Evolutionary conservation across 2,888 invertebrate genomes (phyloP), one percentile per base, ranked within the genome.

Genomic region (Iphiclides podalirius): DNA sequence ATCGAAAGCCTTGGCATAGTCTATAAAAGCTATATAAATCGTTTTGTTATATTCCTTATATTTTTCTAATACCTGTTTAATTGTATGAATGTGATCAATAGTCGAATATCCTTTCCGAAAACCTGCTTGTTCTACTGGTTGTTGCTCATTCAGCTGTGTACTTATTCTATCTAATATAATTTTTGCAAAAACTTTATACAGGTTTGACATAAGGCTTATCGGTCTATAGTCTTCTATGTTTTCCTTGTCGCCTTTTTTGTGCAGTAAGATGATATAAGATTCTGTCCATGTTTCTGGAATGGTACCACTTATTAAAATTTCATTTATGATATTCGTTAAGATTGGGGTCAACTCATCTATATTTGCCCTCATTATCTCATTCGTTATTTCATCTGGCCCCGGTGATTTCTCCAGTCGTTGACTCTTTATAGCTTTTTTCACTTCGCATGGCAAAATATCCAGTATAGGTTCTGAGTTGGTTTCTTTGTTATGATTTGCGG

Each of bases 331-430:
- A 11, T 44, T 39, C 12, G 53, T 54, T 12, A 58, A 46, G 34
- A 55, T 49, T 7, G 58, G 57, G 0, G 6, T n/a, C 28, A 61
- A 0, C 45, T 57, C 52, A 9, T 47, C 34, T 0, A 54, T 4
- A 0, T 47, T 55, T 1, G 54, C 58, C 52, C 33, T 53, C 9
- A 61, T 13, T 0, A 60, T 26, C 28, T 62, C 60, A 20, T 61
- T 60, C 36, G 47, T 23, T 1, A 65, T 55, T 11, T 38, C 56
- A 11, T 61, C 60, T 3, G 60, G 56, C 0, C 60, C 58, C 8
- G 61, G 58, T 0, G 54, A 38, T 56, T 56, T 61, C 8, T 57
- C 57, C 14, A 28, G 35, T 4, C 58, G 55, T 35, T 31, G 26
- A 26, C 7, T 59, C 55, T 35, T 31, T 15, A 57, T 53, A n/a